These are phyloP conservation scores for Periparus ater DNA, from an alignment of 2,797 vertebrate species.

Conservation along the genomic window DNA sequence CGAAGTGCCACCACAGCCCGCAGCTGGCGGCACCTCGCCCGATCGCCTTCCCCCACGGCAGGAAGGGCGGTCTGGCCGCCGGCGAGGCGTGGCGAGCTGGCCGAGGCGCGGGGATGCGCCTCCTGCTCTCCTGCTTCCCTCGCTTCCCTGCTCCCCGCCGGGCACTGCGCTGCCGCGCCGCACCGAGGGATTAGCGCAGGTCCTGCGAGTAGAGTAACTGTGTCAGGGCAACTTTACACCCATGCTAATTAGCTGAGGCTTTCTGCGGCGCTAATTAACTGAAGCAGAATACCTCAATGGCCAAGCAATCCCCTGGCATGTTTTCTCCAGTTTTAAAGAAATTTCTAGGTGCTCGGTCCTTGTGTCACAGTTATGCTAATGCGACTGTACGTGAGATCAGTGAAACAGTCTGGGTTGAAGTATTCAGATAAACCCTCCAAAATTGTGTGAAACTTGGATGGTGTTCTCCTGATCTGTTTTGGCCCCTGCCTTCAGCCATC, in stretches of 20 bases:
- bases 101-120: fast-evolving
- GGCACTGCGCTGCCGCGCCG: fast-evolving
- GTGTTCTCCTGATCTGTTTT: background rate
- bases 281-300: background rate
- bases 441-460: background rate
- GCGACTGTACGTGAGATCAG: background rate
- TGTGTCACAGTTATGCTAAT: background rate
- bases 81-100: background rate
- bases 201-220: background rate
- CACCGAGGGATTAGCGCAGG: background rate
- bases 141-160: fast-evolving
- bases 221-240: slow-evolving; percentile 3
- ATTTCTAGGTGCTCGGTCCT: background rate
- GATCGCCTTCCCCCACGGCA: fast-evolving
- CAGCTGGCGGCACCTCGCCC: fast-evolving
- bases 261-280: slow-evolving; percentile 11
- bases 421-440: background rate
- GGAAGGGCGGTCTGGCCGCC: fast-evolving
- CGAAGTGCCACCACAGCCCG: fast-evolving
- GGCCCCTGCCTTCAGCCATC: background rate
- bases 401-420: background rate
- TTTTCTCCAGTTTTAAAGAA: background rate
- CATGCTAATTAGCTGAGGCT: background rate
- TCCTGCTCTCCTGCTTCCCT: fast-evolving
- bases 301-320: background rate